Evolutionary conservation across 2,888 invertebrate species (phyloP).

Genomic region (Seira sanloemensis): DNA sequence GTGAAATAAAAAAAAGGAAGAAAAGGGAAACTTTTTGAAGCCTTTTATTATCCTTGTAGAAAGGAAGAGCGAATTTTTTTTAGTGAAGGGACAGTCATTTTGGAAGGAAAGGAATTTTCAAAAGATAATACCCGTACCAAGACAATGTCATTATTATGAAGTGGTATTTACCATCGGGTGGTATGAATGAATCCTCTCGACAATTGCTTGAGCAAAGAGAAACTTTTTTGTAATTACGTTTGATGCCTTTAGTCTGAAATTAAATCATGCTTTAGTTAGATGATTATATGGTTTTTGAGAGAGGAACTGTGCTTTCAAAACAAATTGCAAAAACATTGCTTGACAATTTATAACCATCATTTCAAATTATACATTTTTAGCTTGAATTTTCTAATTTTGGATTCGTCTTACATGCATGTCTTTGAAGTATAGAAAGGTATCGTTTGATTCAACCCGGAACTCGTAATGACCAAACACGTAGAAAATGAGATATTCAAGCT

Average conservation of each 20-base stretch:
- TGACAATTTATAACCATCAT: too few species aligned
- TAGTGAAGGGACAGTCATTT: neutral
- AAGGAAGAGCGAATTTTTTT: neutral
- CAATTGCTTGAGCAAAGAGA: neutral
- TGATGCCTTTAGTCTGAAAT: neutral
- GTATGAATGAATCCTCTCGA: neutral
- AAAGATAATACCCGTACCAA: neutral
- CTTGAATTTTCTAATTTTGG: too few species aligned
- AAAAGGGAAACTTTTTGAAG: constrained; percentile 40
- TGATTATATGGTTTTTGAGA: neutral
- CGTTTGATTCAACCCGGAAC: constrained; percentile 18
- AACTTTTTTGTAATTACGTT: neutral
- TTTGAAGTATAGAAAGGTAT: neutral
- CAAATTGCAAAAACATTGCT: too few species aligned
- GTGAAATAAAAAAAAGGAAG: constrained; percentile 16
- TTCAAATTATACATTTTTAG: too few species aligned
- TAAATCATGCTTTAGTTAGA: neutral
- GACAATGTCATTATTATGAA: neutral
- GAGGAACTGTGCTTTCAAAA: neutral
- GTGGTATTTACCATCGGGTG: neutral
- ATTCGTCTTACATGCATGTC: too few species aligned
- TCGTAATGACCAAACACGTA: neutral
- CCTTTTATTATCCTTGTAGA: neutral
- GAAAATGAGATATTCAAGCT: neutral
- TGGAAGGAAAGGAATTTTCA: neutral